phyloP scores from a whole-genome alignment of 2,888 invertebrate genomes.

The Spatulosminthurus flaviceps region DNA sequence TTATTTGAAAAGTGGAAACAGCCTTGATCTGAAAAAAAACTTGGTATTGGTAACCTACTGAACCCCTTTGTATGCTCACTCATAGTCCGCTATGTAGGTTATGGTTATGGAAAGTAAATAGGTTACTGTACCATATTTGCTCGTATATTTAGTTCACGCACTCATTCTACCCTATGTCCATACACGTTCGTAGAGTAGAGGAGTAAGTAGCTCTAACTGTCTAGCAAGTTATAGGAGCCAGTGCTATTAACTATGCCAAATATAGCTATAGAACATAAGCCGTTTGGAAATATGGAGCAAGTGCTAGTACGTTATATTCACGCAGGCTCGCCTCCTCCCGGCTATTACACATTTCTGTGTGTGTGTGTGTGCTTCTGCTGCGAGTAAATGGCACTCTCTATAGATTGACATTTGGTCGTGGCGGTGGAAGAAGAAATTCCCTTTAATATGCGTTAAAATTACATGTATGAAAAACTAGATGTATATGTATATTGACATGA shows the following conservation, averaged over 20 bases:
- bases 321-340: constrained; percentile 14
- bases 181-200: too few species aligned
- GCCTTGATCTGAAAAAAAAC: constrained; percentile 47
- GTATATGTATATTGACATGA: too few species aligned
- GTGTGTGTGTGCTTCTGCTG: not conserved
- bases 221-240: too few species aligned
- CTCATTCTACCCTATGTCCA: too few species aligned
- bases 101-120: constrained; percentile 44
- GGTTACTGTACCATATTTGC: constrained; percentile 22
- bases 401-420: constrained; percentile 1
- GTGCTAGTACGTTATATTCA: not conserved
- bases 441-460: not conserved
- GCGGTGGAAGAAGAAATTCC: not conserved
- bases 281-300: not conserved
- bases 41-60: constrained; percentile 45
- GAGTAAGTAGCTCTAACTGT: too few species aligned
- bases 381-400: not conserved
- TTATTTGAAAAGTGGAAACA: constrained; percentile 26
- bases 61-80: constrained; percentile 38
- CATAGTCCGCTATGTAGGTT: constrained; percentile 37
- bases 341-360: not conserved
- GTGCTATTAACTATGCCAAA: too few species aligned
- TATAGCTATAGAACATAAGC: too few species aligned
- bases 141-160: constrained; percentile 29
- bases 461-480: too few species aligned